A percentile compares a stretch with the other conserved stretches of the same genome.
Evolutionary conservation across 2,797 vertebrate genomes (phyloP).

Genomic region (Syncerus caffer): DNA sequence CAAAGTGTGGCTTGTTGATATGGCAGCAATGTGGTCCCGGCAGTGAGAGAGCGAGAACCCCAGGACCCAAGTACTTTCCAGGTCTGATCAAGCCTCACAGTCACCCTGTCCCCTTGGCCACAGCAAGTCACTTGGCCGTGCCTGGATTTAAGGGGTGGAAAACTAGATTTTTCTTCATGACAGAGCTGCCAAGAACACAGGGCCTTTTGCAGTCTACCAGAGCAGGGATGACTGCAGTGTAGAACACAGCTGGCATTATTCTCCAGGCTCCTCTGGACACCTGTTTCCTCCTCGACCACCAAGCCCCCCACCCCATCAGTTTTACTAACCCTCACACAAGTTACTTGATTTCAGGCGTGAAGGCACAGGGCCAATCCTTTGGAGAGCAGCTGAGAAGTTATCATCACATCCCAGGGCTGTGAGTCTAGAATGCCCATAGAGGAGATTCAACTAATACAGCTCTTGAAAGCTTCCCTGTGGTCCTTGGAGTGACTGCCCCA

Average conservation of each 20-base stretch:
- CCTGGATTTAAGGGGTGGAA: background rate
- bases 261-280: background rate
- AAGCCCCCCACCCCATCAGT: background rate
- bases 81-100: accelerated
- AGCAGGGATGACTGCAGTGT: no score
- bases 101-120: background rate
- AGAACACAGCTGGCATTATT: background rate
- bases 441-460: background rate
- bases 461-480: accelerated
- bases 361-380: accelerated
- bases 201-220: background rate
- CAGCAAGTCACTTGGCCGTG: background rate
- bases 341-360: no score
- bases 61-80: no score
- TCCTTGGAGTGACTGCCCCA: accelerated
- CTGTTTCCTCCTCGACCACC: background rate
- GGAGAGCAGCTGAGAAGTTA: background rate
- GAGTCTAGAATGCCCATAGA: accelerated
- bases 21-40: background rate
- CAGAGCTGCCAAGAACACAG: accelerated
- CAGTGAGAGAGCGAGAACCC: accelerated
- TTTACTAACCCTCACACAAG: background rate
- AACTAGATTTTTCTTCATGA: background rate
- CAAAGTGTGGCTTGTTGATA: background rate
- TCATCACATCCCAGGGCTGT: accelerated